A percentile compares a stretch with the other conserved stretches of the same genome.
Evolutionary conservation across 2,888 invertebrate genomes (phyloP).

Genomic region (Coenonympha glycerion): DNA sequence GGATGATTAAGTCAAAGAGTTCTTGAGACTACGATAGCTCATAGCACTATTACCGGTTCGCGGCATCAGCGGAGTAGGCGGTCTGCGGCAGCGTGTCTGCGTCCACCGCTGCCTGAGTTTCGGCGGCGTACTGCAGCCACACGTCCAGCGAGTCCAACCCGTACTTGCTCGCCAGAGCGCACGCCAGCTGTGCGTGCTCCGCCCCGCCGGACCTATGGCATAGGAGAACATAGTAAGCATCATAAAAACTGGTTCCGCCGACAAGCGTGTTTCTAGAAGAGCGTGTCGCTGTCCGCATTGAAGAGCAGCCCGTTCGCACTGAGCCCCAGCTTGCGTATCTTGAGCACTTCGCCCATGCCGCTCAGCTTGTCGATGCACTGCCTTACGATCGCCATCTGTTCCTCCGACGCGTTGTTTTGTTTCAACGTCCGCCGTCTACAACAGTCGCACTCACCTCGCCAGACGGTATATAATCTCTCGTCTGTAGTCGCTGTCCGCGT

Average conservation of each 20-base stretch:
- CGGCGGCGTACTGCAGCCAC: slow-evolving; percentile 58
- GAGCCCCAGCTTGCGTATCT: slow-evolving; percentile 42
- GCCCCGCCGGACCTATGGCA: slow-evolving; percentile 40
- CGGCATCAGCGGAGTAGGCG: neutral
- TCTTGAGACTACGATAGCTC: no score
- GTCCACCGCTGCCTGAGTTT: slow-evolving; percentile 27
- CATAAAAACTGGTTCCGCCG: no score
- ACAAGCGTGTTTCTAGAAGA: no score
- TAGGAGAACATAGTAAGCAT: no score
- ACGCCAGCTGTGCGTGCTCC: slow-evolving; percentile 41
- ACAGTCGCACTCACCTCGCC: no score
- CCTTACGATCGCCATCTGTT: slow-evolving; percentile 47
- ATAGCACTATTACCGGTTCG: slow-evolving; percentile 12
- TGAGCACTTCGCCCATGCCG: slow-evolving; percentile 49
- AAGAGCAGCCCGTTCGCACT: slow-evolving; percentile 52
- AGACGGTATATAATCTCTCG: no score
- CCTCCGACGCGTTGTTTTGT: slow-evolving; percentile 39
- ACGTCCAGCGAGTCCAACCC: slow-evolving; percentile 42
- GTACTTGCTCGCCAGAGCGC: slow-evolving; percentile 47
- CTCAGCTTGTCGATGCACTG: slow-evolving; percentile 49
- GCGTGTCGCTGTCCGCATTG: slow-evolving; percentile 51
- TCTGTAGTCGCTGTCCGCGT: slow-evolving; percentile 52
- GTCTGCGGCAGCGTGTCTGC: slow-evolving; percentile 25
- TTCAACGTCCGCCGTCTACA: slow-evolving; percentile 54
- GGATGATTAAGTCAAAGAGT: no score